Base-by-base conservation (phyloP, 2,797 vertebrate genomes). In the Phalanger gymnotis region DNA sequence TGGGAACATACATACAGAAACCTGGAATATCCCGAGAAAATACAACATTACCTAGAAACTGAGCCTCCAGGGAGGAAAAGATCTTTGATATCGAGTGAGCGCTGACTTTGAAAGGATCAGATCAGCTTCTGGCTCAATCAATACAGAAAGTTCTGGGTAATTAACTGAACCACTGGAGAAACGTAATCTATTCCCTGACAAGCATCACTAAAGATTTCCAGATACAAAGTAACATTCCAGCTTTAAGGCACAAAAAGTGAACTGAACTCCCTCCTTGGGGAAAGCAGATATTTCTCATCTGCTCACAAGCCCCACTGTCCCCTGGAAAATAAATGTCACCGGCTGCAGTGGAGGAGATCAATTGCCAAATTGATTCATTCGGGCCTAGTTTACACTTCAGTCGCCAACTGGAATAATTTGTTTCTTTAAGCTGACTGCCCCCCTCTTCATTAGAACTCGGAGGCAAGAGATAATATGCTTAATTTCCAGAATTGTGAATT, bases 191-290 rank as follows among this genome's bases (percentile, higher is more conserved):
- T 92, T 81, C 91, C 30, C 94, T 96, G 95, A 96, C 93, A 95
- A 95, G 90, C 87, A 92, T 92, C 53, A 51, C 94, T 95, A 93
- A 96, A 89, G 93, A 95, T 96, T 96, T 96, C 93, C 96, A 97
- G 97, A 94, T 56, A 31, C 91, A 92, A 55, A 90, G 92, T 95
- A 96, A 93, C 94, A 96, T 95, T 95, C 93, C 94, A 97, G 53
- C 51, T 92, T 96, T 89, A 89, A 94, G 94, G 61, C 66, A 92
- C 87, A 95, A 0, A 53, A 94, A 93, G 92, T 96, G 91, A 95
- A 92, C 34, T 95, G 94, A 95, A 81, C 87, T 91, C 40, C 0
- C 66, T 95, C 94, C 55, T n/a, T 19, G 47, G 89, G 94, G 94
- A 96, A 95, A 93, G 52, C 90, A 95, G 92, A 54, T 51, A 87